Base-by-base conservation (phyloP, 37 sponge, comb jelly and placozoan genomes). In the Hormiphora californensis region DNA sequence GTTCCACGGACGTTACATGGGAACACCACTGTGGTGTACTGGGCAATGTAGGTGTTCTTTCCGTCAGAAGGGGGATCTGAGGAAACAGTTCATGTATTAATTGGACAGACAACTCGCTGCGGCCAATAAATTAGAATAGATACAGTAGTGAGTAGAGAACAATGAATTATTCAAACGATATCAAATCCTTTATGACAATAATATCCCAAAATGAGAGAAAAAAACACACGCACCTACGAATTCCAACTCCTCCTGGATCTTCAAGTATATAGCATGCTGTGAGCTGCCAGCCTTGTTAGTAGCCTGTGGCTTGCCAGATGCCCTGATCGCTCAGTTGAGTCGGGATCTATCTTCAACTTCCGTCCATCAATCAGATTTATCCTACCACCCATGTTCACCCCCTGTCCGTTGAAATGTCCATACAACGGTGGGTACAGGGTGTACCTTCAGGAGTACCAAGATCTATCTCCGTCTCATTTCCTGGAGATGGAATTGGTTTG, bases 331-430 rank as follows among this genome's bases (percentile, higher is more conserved):
- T 28, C 1, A 23, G 28, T 3, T 41, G 81, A 2, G 81, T 73
- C 12, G 81, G 81, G n/a, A 28, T 73, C 81, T 73, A 73, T 73
- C 81, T 46, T 2, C 44, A 73, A 33, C 46, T 7, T 73, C 17
- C 81, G 12, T 0, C 36, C 32, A 36, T 73, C 81, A 25, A 73
- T 46, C 44, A 73, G 3, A 1, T 73, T 39, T 40, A 73, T 73
- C 81, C 81, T 27, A 4, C 61, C 61, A n/a, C 44, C 81, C 12
- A 73, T 4, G 4, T 73, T 43, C 2, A 73, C 81, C 1, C 81
- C 81, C 81, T 73, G 46, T 1, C 81, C 81, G 35, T 73, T 73
- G 23, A 73, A n/a, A 73, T 46, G 81, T 41, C 81, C 81, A 73
- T 28, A 73, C 81, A 19, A 73, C 23, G 41, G 81, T 43, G 0